Conservation (phyloP, 1,140 invertebrate genomes). For the Brachionus plicatilis region DNA sequence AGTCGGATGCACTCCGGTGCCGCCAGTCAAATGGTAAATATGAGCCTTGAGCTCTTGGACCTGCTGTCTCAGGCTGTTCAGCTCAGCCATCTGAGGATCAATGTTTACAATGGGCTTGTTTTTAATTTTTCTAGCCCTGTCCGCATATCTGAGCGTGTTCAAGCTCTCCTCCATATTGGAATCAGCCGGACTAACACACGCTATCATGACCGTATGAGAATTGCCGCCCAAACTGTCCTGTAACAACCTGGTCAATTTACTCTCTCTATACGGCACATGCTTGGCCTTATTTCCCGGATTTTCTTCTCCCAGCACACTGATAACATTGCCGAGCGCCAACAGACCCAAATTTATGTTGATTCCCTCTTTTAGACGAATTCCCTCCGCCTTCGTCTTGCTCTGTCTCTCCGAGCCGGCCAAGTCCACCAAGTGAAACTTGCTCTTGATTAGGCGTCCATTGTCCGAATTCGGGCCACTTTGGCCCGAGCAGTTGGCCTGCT, state of each 20-base stretch:
- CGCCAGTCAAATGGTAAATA: conserved; percentile 17
- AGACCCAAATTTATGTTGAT: conserved; percentile 35
- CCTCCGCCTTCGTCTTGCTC: conserved; percentile 94
- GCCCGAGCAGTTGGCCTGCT: background rate
- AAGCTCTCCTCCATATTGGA: conserved; percentile 82
- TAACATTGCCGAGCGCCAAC: conserved; percentile 27
- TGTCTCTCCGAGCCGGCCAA: conserved; percentile 87
- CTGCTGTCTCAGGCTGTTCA: conserved; percentile 51
- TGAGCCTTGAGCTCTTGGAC: conserved; percentile 50
- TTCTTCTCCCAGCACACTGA: background rate
- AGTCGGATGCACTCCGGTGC: background rate
- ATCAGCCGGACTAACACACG: conserved; percentile 83
- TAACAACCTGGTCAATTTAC: conserved; percentile 55
- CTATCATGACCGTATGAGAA: conserved; percentile 85
- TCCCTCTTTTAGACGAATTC: conserved; percentile 93
- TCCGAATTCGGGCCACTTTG: background rate
- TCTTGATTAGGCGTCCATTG: background rate
- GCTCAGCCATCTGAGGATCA: conserved; percentile 64
- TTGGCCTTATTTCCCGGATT: conserved; percentile 52
- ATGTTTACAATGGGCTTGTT: conserved; percentile 86
- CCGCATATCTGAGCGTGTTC: conserved; percentile 80
- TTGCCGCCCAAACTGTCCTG: conserved; percentile 81
- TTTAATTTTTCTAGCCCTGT: conserved; percentile 78
- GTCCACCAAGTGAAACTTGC: conserved; percentile 40
- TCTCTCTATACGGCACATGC: conserved; percentile 57